These are phyloP conservation scores for Drosophila subobscura DNA, from an alignment of 1,140 invertebrate genomes.

Conservation along the genomic window DNA sequence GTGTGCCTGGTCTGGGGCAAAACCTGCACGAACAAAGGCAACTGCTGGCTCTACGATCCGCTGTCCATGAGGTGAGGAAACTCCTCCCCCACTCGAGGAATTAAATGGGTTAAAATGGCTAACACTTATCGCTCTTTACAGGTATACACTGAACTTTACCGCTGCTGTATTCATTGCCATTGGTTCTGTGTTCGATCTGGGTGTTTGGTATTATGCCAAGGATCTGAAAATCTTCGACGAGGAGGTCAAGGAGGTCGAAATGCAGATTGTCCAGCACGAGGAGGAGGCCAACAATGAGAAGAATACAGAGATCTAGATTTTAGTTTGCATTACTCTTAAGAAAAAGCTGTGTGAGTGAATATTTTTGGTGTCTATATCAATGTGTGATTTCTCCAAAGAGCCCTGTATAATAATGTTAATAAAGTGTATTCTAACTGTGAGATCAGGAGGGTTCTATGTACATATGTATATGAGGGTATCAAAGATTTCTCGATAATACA, in stretches of 20 bases:
- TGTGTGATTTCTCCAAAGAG: constrained; percentile 44
- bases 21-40: constrained; percentile 88
- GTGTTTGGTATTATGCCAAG: constrained; percentile 89
- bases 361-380: constrained; percentile 42
- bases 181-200: constrained; percentile 87
- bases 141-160: constrained; percentile 87
- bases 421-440: constrained; percentile 45
- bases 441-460: neutral
- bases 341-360: constrained; percentile 35
- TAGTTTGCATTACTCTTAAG: constrained; percentile 36
- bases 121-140: constrained; percentile 9
- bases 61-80: constrained; percentile 86
- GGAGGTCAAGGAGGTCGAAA: constrained; percentile 84
- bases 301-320: constrained; percentile 78
- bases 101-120: neutral
- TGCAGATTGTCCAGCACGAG: constrained; percentile 78
- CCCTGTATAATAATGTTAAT: constrained; percentile 22
- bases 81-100: neutral
- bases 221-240: constrained; percentile 89
- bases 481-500: no score
- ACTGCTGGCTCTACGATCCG: constrained; percentile 90
- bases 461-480: constrained; percentile 1
- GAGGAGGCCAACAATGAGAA: constrained; percentile 74
- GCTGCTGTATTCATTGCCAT: constrained; percentile 87
- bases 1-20: constrained; percentile 90